Base-by-base conservation (phyloP, 1,140 invertebrate genomes). In the Neodiprion virginianus region DNA sequence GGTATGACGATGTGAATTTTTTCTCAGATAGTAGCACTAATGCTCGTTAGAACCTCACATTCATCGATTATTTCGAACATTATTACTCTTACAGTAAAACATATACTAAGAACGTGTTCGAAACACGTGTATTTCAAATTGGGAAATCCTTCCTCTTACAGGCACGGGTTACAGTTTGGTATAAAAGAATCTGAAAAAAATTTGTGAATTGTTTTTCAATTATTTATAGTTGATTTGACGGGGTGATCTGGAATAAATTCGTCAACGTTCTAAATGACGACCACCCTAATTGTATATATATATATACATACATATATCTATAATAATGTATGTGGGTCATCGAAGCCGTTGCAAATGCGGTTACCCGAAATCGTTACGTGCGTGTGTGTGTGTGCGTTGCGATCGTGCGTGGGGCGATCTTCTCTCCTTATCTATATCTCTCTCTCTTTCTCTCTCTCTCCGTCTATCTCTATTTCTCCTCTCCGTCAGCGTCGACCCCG, bases 301-400 rank as follows among this genome's bases (percentile, higher is more conserved):
- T 53, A 53, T 53, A 53, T 53, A 53, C 14, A 53, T 53, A 10
- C 7, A 12, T 4, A 61, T 61, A 12, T 8, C n/a, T 61, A 61
- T 61, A 12, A 61, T 61, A 12, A 80, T 82, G 80, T 82, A 85
- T 85, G 84, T 85, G 83, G 84, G 84, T 86, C 84, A 86, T 85
- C 84, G 82, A 79, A 82, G 81, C 75, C 78, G 84, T 84, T 85
- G 83, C 83, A 84, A 86, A 85, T 86, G 84, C 82, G 79, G 79
- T 79, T 80, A 78, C 50, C 70, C n/a, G 48, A 47, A 48, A 74
- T 28, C 47, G 49, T 28, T 28, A 5, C 23, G n/a, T 78, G 72
- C 75, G 76, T 77, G 81, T 79, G 77, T 69, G 9, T 53, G 50
- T 53, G 53, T 61, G 53, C n/a, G 53, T 61, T 4, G 53, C 53